Conservation (phyloP, 2,888 invertebrate genomes). For the Tachina lurida region DNA sequence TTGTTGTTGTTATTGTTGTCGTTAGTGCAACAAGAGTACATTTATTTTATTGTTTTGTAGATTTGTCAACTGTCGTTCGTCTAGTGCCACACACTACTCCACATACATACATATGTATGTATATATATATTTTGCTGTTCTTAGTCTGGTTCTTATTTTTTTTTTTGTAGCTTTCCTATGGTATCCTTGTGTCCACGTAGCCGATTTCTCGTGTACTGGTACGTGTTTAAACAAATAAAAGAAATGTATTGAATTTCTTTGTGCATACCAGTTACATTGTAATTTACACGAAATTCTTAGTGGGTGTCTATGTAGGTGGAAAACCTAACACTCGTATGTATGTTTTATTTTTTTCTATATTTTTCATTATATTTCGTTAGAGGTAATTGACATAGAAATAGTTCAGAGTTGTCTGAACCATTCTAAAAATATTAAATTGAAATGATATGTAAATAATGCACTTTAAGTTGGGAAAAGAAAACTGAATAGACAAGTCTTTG, state of each 20-base stretch:
- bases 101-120: neutral
- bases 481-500: neutral
- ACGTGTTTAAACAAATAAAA: conserved; percentile 66
- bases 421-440: neutral
- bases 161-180: conserved; percentile 65
- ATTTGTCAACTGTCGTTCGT: conserved; percentile 62
- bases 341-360: conserved; percentile 13
- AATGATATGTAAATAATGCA: neutral
- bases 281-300: conserved; percentile 62
- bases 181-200: conserved; percentile 64
- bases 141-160: conserved; percentile 51
- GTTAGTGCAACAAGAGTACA: conserved; percentile 30
- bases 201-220: conserved; percentile 42
- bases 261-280: conserved; percentile 58
- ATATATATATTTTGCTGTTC: neutral
- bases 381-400: conserved; percentile 71
- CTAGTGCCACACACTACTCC: conserved; percentile 29
- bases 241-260: conserved; percentile 67
- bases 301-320: conserved; percentile 57
- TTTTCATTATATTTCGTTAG: conserved; percentile 27
- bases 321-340: conserved; percentile 12
- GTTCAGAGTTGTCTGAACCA: conserved; percentile 36
- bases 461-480: neutral
- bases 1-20: conserved; percentile 1
- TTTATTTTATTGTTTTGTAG: conserved; percentile 69